Conservation (phyloP, 1,140 invertebrate genomes). For the Zaprionus ornatus region DNA sequence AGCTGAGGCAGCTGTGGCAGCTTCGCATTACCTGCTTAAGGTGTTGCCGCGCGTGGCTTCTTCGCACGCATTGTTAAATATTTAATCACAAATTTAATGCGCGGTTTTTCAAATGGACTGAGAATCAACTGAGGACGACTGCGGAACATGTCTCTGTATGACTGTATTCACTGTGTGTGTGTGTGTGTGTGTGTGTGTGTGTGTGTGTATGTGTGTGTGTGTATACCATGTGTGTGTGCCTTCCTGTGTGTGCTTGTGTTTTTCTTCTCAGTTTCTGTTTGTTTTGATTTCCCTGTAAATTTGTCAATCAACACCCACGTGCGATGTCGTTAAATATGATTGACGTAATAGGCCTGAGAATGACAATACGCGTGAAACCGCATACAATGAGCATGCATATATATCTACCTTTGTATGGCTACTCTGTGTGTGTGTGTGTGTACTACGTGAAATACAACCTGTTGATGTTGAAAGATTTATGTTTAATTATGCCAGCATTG, state of each 20-base stretch:
- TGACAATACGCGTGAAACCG: background rate
- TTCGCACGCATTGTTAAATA: conserved; percentile 67
- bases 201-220: background rate
- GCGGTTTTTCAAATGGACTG: conserved; percentile 17
- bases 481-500: background rate
- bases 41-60: conserved; percentile 31
- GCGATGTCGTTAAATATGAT: conserved; percentile 5
- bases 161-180: no score
- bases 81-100: conserved; percentile 64
- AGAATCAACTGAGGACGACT: conserved; percentile 14
- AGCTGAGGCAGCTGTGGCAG: conserved; percentile 39
- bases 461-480: background rate
- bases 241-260: conserved; percentile 16
- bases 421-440: conserved; percentile 30
- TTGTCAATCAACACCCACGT: conserved; percentile 1
- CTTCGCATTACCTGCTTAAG: conserved; percentile 35
- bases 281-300: conserved; percentile 7
- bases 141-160: background rate
- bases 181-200: conserved; percentile 8
- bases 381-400: background rate
- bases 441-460: background rate
- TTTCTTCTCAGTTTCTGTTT: conserved; percentile 2
- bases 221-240: background rate
- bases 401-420: background rate
- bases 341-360: conserved; percentile 1